Base-by-base conservation (phyloP, 2,113 vertebrate genomes). In the Vireo altiloquus region DNA sequence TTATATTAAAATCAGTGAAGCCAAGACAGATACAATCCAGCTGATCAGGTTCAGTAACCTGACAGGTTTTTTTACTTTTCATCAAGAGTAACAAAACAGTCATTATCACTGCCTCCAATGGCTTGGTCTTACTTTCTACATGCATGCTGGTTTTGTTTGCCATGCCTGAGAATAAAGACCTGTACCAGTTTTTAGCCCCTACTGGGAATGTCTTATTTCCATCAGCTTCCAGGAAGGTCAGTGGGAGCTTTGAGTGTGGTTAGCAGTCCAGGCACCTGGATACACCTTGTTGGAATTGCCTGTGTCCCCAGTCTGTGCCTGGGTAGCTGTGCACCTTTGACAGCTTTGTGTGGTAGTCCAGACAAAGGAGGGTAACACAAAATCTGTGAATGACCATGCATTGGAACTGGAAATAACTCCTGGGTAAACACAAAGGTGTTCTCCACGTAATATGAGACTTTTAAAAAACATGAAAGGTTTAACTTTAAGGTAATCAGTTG, bases 1-100 rank as follows among this genome's bases (percentile, higher is more conserved):
- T 81, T 91, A 87, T 94, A 92, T 91, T 92, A 82, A 94, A 96
- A 75, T 40, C 54, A 63, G 35, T 79, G 87, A 86, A 92, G 70
- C 63, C 63, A 87, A 42, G 25, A 65, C 33, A 57, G 84, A 71
- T 66, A 70, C 28, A 84, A 87, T 76, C n/a, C 21, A 74, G 8
- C 25, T 78, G 83, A 94, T 82, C 70, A 61, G 46, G 61, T 94
- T 94, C 69, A 53, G 25, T 79, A 79, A 72, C 1, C 25, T 63
- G 10, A 42, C 10, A 1, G 15, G 2, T 1, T 88, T 71, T 59
- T 21, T 25, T 37, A 15, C 64, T 85, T 80, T 88, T 39, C 15
- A 42, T 82, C 28, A 77, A 70, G 39, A 30, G 16, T 53, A 76
- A 54, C 61, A 94, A 56, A 79, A 71, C 31, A 64, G 46, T 83